Evolutionary conservation across 2,888 invertebrate species (phyloP).

Genomic region (Amaurobius ferox): DNA sequence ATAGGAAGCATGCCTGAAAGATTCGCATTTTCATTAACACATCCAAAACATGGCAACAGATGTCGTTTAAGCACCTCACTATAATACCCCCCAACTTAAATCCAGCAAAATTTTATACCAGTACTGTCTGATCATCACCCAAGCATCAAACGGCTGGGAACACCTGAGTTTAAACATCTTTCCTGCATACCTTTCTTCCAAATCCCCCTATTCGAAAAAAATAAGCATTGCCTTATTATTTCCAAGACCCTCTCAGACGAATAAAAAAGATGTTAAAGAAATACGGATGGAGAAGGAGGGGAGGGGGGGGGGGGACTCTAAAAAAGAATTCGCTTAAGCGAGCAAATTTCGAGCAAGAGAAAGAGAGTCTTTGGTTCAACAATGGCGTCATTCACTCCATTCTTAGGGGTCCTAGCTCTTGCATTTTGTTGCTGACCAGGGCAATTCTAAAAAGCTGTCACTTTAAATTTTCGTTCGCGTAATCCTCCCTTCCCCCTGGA

Average conservation of each 20-base stretch:
- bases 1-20: no score
- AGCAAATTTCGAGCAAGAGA: slow-evolving; percentile 57
- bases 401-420: slow-evolving; percentile 9
- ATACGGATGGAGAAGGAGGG: slow-evolving; percentile 10
- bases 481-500: neutral
- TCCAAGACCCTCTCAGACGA: slow-evolving; percentile 26
- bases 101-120: neutral
- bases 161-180: neutral
- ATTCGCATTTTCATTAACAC: no score
- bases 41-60: neutral
- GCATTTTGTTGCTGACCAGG: slow-evolving; percentile 66
- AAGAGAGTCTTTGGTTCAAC: slow-evolving; percentile 47
- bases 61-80: neutral
- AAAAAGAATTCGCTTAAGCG: slow-evolving; percentile 57
- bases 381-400: slow-evolving; percentile 39
- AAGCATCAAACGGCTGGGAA: neutral
- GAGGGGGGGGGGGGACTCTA: neutral
- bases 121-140: neutral
- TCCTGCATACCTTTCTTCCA: neutral
- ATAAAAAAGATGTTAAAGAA: slow-evolving; percentile 31
- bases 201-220: neutral
- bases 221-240: slow-evolving; percentile 30
- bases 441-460: slow-evolving; percentile 64
- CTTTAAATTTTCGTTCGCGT: slow-evolving; percentile 58
- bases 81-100: neutral